phyloP scores from a whole-genome alignment of 2,888 invertebrate species.

The Dorcus hopei region DNA sequence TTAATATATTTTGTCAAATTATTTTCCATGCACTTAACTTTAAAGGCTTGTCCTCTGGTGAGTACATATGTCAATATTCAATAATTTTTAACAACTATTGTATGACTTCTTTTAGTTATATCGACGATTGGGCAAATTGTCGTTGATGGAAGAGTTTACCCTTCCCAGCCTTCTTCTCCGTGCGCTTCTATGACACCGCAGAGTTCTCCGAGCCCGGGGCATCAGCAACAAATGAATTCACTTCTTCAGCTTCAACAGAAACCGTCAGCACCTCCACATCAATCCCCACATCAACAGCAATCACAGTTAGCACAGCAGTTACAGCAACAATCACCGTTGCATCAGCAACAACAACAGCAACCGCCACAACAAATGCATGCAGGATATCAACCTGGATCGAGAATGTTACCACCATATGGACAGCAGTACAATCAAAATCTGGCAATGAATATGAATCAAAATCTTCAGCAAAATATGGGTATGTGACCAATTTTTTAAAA shows the following conservation, averaged over 20 bases:
- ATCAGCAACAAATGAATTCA: slow-evolving; percentile 31
- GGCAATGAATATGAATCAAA: slow-evolving; percentile 22
- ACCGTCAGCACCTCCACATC: background rate
- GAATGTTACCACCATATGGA: slow-evolving; percentile 49
- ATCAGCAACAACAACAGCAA: slow-evolving; percentile 41
- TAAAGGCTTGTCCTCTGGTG: slow-evolving; percentile 15
- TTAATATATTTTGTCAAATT: background rate
- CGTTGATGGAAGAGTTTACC: slow-evolving; percentile 79
- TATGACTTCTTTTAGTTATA: slow-evolving; percentile 55
- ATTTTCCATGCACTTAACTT: background rate
- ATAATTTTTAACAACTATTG: background rate
- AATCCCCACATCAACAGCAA: slow-evolving; percentile 32
- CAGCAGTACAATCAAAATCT: slow-evolving; percentile 42
- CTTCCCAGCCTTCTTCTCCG: slow-evolving; percentile 52
- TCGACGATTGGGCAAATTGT: slow-evolving; percentile 77
- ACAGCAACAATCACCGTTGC: slow-evolving; percentile 30
- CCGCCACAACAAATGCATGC: slow-evolving; percentile 37
- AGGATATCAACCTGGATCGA: slow-evolving; percentile 34
- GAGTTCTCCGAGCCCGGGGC: slow-evolving; percentile 42
- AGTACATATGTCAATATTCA: background rate
- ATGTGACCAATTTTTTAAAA: slow-evolving; percentile 1
- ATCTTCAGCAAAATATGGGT: slow-evolving; percentile 20
- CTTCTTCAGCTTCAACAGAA: slow-evolving; percentile 27
- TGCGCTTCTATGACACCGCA: slow-evolving; percentile 35
- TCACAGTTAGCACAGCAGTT: slow-evolving; percentile 37